Base-by-base conservation (phyloP, 2,797 vertebrate species). In the Kryptolebias ocellatus region DNA sequence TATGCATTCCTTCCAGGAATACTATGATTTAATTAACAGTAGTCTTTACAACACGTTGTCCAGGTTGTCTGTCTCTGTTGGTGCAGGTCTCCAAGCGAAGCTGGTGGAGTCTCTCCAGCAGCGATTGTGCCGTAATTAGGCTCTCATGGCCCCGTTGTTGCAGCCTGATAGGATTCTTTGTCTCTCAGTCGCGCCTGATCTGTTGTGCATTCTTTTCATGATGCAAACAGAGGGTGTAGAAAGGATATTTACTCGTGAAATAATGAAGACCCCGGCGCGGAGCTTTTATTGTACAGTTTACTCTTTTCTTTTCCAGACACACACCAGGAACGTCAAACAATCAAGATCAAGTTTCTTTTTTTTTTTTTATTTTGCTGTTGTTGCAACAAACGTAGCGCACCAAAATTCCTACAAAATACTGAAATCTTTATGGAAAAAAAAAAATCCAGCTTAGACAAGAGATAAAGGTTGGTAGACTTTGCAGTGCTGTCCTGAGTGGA, bases 151-250 rank as follows among this genome's bases (percentile, higher is more conserved):
- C 11, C 84, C 85, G 87, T 86, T 89, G 90, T 73, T 74, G 74
- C 66, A 63, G 83, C 79, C 80, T 75, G 87, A 91, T 85, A 85
- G 81, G 53, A 53, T 70, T 76, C 74, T 86, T 89, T 81, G 83
- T 87, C 60, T 72, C 66, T 16, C 49, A 15, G 70, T 81, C 67
- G 63, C 83, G 63, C 75, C 80, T 53, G 70, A 88, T 81, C 76
- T 78, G 80, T 62, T 60, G 70, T 84, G 70, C 70, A 0, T 83
- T 81, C 61, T 71, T 78, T 87, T 83, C 78, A 81, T 76, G 73
- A 73, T 76, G 62, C 69, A 74, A 72, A 78, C 72, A 79, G 46
- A 80, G 68, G 54, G 64, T 64, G 64, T 64, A 59, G 60, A 81
- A 51, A 68, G 74, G 68, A 61, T 65, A 73, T 79, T 81, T 64